Evolutionary conservation across 2,888 invertebrate species (phyloP).

Genomic region (Caenorhabditis uteleia): DNA sequence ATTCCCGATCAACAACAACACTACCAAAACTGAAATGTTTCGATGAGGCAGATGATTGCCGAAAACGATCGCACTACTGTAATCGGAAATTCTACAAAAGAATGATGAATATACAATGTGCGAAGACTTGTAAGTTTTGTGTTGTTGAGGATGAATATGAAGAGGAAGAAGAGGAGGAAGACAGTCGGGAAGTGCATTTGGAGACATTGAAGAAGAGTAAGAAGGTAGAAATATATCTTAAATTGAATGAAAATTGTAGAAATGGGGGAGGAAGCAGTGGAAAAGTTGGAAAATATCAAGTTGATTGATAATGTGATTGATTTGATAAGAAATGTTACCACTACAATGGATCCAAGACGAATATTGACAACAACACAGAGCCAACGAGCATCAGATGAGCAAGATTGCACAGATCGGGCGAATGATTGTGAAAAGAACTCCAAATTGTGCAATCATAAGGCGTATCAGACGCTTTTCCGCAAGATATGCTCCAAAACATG

Average conservation of each 20-base stretch:
- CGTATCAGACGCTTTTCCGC: slow-evolving; percentile 13
- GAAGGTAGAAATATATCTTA: too few relatives aligned
- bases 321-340: slow-evolving; percentile 6
- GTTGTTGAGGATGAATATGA: slow-evolving; percentile 23
- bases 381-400: slow-evolving; percentile 1
- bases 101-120: slow-evolving; percentile 20
- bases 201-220: slow-evolving; percentile 11
- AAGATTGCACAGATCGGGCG: slow-evolving; percentile 21
- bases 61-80: slow-evolving; percentile 18
- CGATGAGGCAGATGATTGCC: slow-evolving; percentile 33
- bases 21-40: background rate
- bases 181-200: slow-evolving; percentile 23
- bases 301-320: slow-evolving; percentile 22
- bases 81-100: slow-evolving; percentile 16
- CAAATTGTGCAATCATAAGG: slow-evolving; percentile 18
- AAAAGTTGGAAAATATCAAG: slow-evolving; percentile 24
- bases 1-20: background rate
- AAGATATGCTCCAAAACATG: slow-evolving; percentile 35
- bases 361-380: slow-evolving; percentile 2
- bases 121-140: slow-evolving; percentile 32
- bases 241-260: slow-evolving; percentile 8
- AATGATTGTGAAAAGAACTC: slow-evolving; percentile 21
- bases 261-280: slow-evolving; percentile 21
- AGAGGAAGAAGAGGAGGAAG: slow-evolving; percentile 8
- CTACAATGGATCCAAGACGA: background rate